Percentiles rank a stretch among this genome's conserved stretches.
Evolutionary conservation across 2,888 invertebrate species (phyloP).

Genomic region (Philhelius pedissequus): DNA sequence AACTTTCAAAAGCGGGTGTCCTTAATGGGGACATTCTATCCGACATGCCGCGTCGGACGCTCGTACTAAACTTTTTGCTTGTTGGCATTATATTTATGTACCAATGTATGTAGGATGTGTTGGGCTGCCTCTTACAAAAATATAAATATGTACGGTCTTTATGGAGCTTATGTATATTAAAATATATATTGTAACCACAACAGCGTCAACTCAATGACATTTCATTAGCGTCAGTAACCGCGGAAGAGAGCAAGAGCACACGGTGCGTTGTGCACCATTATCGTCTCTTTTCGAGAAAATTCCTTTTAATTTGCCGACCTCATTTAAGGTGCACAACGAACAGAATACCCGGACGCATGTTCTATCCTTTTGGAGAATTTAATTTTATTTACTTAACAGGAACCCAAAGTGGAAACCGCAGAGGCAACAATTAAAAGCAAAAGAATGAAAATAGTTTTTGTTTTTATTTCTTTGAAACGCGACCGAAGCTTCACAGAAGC

Average conservation of each 20-base stretch:
- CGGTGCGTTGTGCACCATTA: conserved; percentile 20
- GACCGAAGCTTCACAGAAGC: neutral
- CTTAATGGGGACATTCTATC: conserved; percentile 60
- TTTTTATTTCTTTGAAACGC: neutral
- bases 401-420: conserved; percentile 61
- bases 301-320: conserved; percentile 61
- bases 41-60: neutral
- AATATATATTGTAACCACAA: neutral
- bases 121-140: conserved; percentile 44
- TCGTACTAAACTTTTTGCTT: neutral
- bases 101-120: conserved; percentile 1
- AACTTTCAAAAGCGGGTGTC: conserved; percentile 53
- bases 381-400: conserved; percentile 65
- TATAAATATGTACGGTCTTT: too few species aligned
- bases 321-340: conserved; percentile 55
- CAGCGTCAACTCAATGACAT: conserved; percentile 49
- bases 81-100: neutral
- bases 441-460: neutral
- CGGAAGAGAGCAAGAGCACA: conserved; percentile 44
- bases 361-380: conserved; percentile 64
- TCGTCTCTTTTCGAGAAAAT: conserved; percentile 24
- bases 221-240: conserved; percentile 61
- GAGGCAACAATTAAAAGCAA: conserved; percentile 63
- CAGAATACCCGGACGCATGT: conserved; percentile 47
- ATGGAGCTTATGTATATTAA: neutral